These are phyloP conservation scores for Capromys pilorides DNA, from an alignment of 2,797 vertebrate species.

Conservation along the genomic window DNA sequence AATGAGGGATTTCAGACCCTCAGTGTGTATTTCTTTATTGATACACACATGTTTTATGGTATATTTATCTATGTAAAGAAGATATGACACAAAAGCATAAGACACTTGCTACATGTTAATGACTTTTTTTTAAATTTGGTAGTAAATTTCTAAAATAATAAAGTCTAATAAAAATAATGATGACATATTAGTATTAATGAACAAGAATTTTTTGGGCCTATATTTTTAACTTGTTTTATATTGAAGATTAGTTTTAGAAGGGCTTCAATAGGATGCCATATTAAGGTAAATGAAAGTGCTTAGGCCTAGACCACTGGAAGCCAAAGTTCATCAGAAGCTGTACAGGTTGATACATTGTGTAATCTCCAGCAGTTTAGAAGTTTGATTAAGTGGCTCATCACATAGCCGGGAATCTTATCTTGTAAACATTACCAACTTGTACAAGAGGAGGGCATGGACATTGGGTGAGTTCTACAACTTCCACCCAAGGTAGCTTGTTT, in stretches of 20 bases:
- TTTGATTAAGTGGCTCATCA: too few relatives aligned
- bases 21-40: background rate
- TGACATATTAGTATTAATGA: accelerated
- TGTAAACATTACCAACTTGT: too few relatives aligned
- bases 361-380: too few relatives aligned
- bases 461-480: too few relatives aligned
- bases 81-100: background rate
- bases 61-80: background rate
- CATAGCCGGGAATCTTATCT: too few relatives aligned
- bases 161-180: background rate
- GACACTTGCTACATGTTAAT: background rate
- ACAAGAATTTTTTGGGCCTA: background rate
- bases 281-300: background rate
- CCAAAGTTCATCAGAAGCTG: background rate
- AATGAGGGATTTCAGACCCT: background rate
- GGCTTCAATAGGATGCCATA: background rate
- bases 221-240: background rate
- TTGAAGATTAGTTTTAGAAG: background rate
- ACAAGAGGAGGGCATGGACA: too few relatives aligned
- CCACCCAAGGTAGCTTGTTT: too few relatives aligned
- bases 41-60: background rate
- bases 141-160: background rate
- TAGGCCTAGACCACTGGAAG: background rate
- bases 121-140: background rate
- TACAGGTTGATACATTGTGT: too few relatives aligned